These are phyloP conservation scores for Gymnocheta viridis DNA, from an alignment of 2,888 invertebrate species.

Conservation along the genomic window DNA sequence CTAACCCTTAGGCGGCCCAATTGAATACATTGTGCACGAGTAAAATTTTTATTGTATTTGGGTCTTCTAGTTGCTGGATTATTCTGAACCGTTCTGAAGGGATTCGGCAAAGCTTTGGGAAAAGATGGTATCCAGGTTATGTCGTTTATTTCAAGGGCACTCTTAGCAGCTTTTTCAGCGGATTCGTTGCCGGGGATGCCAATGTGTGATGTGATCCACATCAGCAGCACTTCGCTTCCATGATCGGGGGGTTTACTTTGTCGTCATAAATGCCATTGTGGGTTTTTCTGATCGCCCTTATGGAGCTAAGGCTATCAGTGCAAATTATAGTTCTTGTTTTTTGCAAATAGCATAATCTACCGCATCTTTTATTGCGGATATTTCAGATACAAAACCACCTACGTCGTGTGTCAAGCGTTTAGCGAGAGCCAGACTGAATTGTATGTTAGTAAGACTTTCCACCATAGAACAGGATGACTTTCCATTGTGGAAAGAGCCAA, in stretches of 20 bases:
- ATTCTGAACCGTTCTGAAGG: neutral
- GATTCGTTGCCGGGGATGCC: neutral
- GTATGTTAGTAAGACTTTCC: neutral
- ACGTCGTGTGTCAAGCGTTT: neutral
- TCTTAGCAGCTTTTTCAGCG: neutral
- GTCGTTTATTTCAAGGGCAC: neutral
- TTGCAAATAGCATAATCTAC: neutral
- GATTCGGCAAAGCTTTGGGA: neutral
- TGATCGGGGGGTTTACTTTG: neutral
- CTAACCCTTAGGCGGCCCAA: too few relatives aligned
- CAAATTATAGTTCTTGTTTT: neutral
- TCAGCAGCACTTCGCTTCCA: neutral
- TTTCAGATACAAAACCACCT: neutral
- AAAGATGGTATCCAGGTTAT: neutral
- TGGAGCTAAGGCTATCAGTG: too few relatives aligned
- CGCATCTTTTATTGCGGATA: neutral
- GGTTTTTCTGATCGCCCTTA: neutral
- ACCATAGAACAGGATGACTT: neutral
- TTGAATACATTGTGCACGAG: too few relatives aligned
- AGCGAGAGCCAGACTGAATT: neutral
- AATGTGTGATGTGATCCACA: neutral
- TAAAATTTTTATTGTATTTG: too few relatives aligned
- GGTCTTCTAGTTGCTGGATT: too few relatives aligned
- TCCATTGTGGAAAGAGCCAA: constrained; percentile 15
- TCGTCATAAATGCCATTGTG: neutral